Conservation (phyloP, 2,113 vertebrate genomes). For the Probosciger aterrimus region DNA sequence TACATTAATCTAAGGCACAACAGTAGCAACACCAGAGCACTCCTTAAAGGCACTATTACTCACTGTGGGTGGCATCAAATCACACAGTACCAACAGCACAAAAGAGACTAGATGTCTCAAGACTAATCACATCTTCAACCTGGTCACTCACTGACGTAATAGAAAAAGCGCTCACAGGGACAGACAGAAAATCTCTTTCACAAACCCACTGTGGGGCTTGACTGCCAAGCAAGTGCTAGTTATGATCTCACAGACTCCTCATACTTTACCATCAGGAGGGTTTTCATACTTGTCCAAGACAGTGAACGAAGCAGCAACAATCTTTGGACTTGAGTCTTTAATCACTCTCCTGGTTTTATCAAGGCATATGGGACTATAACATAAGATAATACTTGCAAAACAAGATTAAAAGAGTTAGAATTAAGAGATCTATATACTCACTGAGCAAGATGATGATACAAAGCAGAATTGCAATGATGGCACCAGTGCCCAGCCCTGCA, state of each 20-base stretch:
- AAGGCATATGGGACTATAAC: neutral
- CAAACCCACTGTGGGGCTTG: neutral
- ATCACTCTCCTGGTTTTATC: neutral
- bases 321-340: neutral
- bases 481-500: constrained; percentile 90
- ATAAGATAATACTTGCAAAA: neutral
- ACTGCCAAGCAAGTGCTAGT: neutral
- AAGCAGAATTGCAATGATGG: constrained; percentile 95
- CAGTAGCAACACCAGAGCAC: neutral
- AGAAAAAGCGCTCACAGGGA: neutral
- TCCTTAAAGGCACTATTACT: neutral
- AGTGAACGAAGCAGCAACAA: neutral
- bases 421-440: constrained; percentile 75
- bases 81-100: neutral
- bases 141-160: neutral
- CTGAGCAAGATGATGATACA: constrained; percentile 97
- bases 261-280: neutral
- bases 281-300: neutral
- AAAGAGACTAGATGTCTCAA: neutral
- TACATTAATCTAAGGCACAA: neutral
- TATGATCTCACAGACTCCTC: neutral
- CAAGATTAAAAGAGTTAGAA: neutral
- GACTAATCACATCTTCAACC: neutral
- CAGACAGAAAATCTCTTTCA: neutral
- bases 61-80: rapidly evolving